These are phyloP conservation scores for Pangasius mekongensis DNA, from an alignment of 2,797 vertebrate genomes.

Conservation along the genomic window DNA sequence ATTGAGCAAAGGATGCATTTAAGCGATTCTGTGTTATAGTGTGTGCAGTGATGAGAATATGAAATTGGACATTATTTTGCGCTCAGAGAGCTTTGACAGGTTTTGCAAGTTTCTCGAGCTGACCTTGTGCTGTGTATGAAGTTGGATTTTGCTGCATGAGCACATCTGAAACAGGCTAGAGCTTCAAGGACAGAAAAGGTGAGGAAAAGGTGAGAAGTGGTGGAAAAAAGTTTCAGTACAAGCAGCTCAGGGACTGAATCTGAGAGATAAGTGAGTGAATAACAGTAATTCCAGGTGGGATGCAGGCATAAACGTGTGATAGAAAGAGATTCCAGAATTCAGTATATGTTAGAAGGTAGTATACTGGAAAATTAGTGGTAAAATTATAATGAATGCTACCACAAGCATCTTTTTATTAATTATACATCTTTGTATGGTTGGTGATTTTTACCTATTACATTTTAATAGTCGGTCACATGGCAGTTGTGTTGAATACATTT, in stretches of 20 bases:
- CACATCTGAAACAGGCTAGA: conserved; percentile 32
- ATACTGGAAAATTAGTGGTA: not conserved
- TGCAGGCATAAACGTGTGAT: not conserved
- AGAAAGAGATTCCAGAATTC: conserved; percentile 14
- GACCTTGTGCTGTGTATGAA: conserved; percentile 33
- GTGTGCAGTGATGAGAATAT: conserved; percentile 40
- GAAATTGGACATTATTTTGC: conserved; percentile 48
- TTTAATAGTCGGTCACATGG: not conserved
- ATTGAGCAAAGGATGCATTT: conserved; percentile 38
- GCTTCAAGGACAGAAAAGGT: conserved; percentile 32
- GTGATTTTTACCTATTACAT: not conserved
- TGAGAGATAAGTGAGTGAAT: conserved; percentile 35
- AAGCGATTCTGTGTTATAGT: conserved; percentile 31
- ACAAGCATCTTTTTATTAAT: not conserved
- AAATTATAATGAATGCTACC: not conserved
- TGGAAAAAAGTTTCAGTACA: conserved; percentile 28
- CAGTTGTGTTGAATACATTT: not conserved
- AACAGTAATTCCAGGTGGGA: conserved; percentile 32
- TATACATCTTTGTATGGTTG: not conserved
- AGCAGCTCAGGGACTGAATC: conserved; percentile 33
- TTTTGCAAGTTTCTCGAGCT: conserved; percentile 27
- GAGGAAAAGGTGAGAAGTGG: conserved; percentile 7
- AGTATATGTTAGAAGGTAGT: not conserved
- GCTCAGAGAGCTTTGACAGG: conserved; percentile 31
- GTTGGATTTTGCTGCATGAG: conserved; percentile 53